Evolutionary conservation across 2,797 vertebrate genomes (phyloP).

Genomic region (Sebastes reedi): DNA sequence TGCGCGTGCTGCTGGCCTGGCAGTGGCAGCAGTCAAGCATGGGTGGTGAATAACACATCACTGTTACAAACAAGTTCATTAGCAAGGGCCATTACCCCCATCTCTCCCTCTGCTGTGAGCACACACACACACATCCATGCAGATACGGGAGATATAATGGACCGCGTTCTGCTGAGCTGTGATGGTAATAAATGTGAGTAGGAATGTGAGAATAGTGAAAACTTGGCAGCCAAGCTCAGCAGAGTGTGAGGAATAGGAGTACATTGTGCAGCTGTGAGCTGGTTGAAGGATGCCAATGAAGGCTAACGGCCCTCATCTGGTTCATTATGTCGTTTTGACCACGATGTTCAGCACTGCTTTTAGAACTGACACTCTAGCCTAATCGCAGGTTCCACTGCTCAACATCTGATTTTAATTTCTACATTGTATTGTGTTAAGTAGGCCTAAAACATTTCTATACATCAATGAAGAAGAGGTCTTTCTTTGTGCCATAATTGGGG

Average conservation of each 20-base stretch:
- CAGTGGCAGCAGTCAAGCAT: constrained; percentile 30
- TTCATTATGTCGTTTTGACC: constrained; percentile 10
- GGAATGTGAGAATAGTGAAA: constrained; percentile 17
- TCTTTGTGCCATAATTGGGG: not conserved
- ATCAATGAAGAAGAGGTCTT: not conserved
- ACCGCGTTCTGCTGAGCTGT: constrained; percentile 35
- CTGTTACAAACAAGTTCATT: constrained; percentile 59
- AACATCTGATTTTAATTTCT: not conserved
- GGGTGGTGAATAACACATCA: constrained; percentile 54
- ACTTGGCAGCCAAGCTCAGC: not conserved
- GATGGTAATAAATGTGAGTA: constrained; percentile 28
- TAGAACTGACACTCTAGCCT: not conserved
- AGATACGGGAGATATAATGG: constrained; percentile 30
- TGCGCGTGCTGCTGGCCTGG: not conserved
- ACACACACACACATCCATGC: constrained; percentile 20
- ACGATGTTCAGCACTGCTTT: not conserved
- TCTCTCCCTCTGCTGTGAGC: constrained; percentile 18
- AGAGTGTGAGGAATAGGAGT: not conserved
- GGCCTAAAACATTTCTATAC: not conserved
- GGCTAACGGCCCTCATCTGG: not conserved
- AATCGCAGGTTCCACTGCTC: not conserved
- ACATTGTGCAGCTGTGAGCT: constrained; percentile 4
- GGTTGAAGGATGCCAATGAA: not conserved
- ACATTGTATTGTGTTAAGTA: not conserved
- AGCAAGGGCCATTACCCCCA: constrained; percentile 59